Base-by-base conservation (phyloP, 2,113 vertebrate genomes). In the Pundamilia nyererei region DNA sequence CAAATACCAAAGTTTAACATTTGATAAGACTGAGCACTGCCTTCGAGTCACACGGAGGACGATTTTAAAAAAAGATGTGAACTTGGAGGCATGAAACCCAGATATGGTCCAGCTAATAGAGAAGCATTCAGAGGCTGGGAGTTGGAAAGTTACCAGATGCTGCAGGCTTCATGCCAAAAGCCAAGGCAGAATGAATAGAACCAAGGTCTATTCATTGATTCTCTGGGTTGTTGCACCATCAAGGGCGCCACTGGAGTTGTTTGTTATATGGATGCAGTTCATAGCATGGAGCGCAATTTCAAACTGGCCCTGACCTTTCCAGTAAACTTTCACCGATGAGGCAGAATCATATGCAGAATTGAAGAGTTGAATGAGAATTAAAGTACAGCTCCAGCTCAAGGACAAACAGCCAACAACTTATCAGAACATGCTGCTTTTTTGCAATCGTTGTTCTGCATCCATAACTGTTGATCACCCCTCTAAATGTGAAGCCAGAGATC, bases 191-290 rank as follows among this genome's bases (percentile, higher is more conserved):
- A 84, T 90, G 86, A 92, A 89, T 79, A 82, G 29, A 90, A 83
- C 83, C 85, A 88, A 89, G 91, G 92, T 89, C 84, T 88, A 24
- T 55, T 89, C 87, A 94, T 92, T 85, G 92, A 94, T 94, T 91
- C 87, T 80, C 80, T 45, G 70, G 60, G 79, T 83, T 84, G 80
- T 65, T 65, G 72, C 55, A 51, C 70, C 82, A 90, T 90, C 89
- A 85, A 88, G 88, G 92, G 84, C 85, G 60, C 68, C 55, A 86
- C 42, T 86, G 91, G 65, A 90, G 87, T 86, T 93, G 86, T 91
- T 94, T 91, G 92, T 89, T 92, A 89, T 87, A 65, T 92, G 87
- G 80, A 84, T 83, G 83, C 56, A 83, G 72, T 89, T 89, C n/a
- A 7, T 90, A 90, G 83, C 80, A 29, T 58, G 84, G 65, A 81